Percentiles rank a stretch among this genome's conserved stretches.
phyloP scores from a whole-genome alignment of 2,797 vertebrate species.

The Microctenopoma lineatum region DNA sequence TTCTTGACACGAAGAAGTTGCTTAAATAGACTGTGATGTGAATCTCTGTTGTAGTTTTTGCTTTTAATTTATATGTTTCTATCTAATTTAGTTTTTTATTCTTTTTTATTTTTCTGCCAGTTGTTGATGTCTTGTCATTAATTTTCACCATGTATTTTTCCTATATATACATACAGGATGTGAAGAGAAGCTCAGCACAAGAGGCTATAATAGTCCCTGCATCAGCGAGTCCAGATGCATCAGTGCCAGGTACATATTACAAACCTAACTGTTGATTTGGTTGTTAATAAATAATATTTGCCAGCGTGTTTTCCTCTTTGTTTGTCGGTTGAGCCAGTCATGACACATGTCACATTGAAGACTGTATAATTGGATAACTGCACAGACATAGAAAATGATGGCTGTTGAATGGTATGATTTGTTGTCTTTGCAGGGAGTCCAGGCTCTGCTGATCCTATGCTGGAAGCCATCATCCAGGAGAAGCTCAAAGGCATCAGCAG shows the following conservation, averaged over 20 bases:
- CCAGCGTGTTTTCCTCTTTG: no score
- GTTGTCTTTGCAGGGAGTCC: slow-evolving; percentile 82
- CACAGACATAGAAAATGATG: neutral
- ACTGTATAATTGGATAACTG: neutral
- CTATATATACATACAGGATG: slow-evolving; percentile 61
- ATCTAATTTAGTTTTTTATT: neutral
- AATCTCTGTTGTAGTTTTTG: no score
- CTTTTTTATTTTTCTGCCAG: neutral
- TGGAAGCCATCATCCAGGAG: slow-evolving; percentile 90
- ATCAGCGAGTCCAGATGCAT: slow-evolving; percentile 80
- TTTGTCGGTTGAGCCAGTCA: no score
- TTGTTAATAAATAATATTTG: no score
- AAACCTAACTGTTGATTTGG: no score
- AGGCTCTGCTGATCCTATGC: slow-evolving; percentile 85
- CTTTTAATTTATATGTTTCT: neutral
- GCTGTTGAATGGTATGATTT: neutral
- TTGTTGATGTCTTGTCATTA: neutral
- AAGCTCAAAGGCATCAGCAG: slow-evolving; percentile 92
- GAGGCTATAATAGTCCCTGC: slow-evolving; percentile 83
- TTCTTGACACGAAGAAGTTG: no score
- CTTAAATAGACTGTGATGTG: no score
- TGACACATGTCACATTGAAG: neutral
- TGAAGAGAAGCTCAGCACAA: slow-evolving; percentile 82
- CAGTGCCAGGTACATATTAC: slow-evolving; percentile 86
- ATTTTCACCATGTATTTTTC: neutral